A percentile compares a stretch with the other conserved stretches of the same genome.
phyloP scores from a whole-genome alignment of 2,113 vertebrate genomes.

The Istiophorus platypterus region DNA sequence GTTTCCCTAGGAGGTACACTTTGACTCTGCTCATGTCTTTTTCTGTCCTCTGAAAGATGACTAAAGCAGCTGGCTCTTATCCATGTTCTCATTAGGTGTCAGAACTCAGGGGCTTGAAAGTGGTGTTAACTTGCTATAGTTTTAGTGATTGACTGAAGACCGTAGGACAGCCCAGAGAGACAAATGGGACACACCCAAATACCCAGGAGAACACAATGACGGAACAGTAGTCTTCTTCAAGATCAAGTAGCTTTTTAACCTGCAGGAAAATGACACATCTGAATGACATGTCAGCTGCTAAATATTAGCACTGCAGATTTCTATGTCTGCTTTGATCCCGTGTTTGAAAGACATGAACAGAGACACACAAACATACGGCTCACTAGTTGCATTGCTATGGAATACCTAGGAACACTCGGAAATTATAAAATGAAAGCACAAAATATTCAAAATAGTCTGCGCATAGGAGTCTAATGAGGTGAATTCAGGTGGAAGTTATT shows the following conservation, averaged over 20 bases:
- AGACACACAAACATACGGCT: not conserved
- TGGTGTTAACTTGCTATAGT: constrained; percentile 48
- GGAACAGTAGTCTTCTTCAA: constrained; percentile 36
- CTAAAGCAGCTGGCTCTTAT: constrained; percentile 57
- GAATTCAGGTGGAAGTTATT: constrained; percentile 32
- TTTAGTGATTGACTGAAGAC: constrained; percentile 65
- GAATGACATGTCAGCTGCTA: constrained; percentile 20
- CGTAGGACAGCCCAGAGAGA: constrained; percentile 39
- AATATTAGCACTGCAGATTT: constrained; percentile 20
- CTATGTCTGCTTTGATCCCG: constrained; percentile 16
- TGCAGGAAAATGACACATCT: constrained; percentile 39
- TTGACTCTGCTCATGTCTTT: constrained; percentile 53
- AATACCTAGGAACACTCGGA: not conserved
- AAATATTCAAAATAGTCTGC: constrained; percentile 12
- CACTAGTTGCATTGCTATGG: not conserved
- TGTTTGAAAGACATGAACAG: constrained; percentile 6
- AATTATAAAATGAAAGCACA: constrained; percentile 1
- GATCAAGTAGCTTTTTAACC: not conserved
- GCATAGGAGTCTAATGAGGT: constrained; percentile 5
- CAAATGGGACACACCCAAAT: constrained; percentile 39
- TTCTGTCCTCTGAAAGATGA: constrained; percentile 59
- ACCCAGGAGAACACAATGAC: constrained; percentile 36
- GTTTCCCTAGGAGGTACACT: constrained; percentile 52
- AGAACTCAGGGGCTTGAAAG: constrained; percentile 67
- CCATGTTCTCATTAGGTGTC: constrained; percentile 58